Base-by-base conservation (phyloP, 2,797 vertebrate genomes). In the Paedocypris micromegethes region DNA sequence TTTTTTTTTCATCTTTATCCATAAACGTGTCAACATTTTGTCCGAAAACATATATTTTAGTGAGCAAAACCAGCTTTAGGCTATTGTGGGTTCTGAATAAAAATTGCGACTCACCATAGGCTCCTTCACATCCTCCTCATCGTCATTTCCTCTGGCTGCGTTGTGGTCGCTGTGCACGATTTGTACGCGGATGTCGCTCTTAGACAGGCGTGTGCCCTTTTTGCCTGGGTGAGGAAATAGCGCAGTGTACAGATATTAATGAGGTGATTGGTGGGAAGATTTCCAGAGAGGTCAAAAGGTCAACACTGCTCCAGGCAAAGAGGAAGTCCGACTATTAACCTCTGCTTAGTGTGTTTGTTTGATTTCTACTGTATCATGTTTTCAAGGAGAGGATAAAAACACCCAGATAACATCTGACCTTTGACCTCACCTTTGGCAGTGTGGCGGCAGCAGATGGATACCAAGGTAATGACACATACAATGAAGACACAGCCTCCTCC, bases 91-190 rank as follows among this genome's bases (percentile, higher is more conserved):
- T 23, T 23, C 23, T 23, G 23, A 23, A 23, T 23, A 23, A 23
- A 23, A 23, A 23, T 23, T 23, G 43, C 68, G 50, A 5, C 76
- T 76, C 79, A 87, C 88, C 88, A 89, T 88, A 6, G 88, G 89
- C 70, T 90, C 85, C 75, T 87, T 91, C 44, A 86, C 84, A 6
- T 93, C 92, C 75, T 91, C 90, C 70, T 94, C 91, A 0, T 92
- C 88, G 6, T 94, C 92, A 0, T 91, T 92, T 59, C 89, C 80
- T 5, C 91, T 88, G 42, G 89, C 89, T 39, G 92, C 88, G 3
- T 89, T 91, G 78, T 92, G 89, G 55, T 93, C 92, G 6, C 91
- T 91, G 74, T 92, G 90, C 41, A 91, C 90, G 54, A 94, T 92
- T 78, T 87, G 90, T 50, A 95, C 91, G 66, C 92, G 84, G 80